A percentile compares a stretch with the other conserved stretches of the same genome.
Evolutionary conservation across 2,797 vertebrate species (phyloP).

Genomic region (Peromyscus aztecus): DNA sequence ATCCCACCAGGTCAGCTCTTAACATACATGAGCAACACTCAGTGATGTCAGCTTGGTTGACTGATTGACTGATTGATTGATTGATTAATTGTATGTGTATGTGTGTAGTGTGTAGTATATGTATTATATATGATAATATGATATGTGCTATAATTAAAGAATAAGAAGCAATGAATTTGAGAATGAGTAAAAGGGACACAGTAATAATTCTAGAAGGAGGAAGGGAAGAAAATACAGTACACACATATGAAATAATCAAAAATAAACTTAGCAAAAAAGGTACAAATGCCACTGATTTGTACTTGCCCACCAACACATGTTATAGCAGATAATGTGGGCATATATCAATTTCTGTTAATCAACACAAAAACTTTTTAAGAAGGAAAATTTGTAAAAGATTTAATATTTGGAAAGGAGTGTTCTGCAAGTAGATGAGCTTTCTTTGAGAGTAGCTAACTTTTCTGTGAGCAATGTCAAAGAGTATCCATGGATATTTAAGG

Average conservation of each 20-base stretch:
- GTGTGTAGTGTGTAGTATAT: too few species aligned
- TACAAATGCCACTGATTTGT: not conserved
- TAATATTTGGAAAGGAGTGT: not conserved
- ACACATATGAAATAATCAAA: not conserved
- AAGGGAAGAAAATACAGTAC: not conserved
- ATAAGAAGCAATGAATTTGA: not conserved
- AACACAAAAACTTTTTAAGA: not conserved
- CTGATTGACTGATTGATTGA: not conserved
- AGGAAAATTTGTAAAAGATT: not conserved
- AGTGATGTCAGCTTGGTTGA: not conserved
- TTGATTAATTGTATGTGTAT: not conserved
- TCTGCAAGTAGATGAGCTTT: not conserved
- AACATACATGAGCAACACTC: not conserved
- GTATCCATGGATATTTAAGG: not conserved
- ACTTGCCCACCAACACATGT: not conserved
- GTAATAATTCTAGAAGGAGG: not conserved
- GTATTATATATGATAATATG: not conserved
- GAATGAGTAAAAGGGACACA: not conserved
- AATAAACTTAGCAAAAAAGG: not conserved
- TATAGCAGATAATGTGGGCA: not conserved
- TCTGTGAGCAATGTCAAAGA: not conserved
- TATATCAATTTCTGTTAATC: not conserved
- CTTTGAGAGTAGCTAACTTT: slow-evolving; percentile 12
- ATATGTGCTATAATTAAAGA: not conserved
- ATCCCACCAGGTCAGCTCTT: too few species aligned